Evolutionary conservation across 2,797 vertebrate genomes (phyloP), one percentile per base, ranked within the genome.

Genomic region (Girardinus metallicus): DNA sequence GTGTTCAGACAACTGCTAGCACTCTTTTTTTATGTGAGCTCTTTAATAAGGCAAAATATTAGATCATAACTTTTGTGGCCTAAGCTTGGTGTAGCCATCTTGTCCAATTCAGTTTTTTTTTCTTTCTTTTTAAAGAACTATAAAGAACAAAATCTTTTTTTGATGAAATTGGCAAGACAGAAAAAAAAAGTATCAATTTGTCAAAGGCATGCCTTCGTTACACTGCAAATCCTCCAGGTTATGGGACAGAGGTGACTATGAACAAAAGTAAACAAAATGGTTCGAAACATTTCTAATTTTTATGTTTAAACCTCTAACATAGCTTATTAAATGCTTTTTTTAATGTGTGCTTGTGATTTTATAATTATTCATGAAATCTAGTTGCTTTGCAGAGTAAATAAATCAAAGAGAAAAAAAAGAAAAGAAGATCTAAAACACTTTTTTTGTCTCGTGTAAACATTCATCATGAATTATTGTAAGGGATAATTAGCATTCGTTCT

Each of bases 401-500:
- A 26, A 23, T 23, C 1, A 68, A 23, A 68, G 3, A 39, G 31
- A 1, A 41, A 39, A 62, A 62, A 39, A 68, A 64, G 26, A 39
- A 62, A 62, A 39, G 41, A 64, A 1, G 0, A 39, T 21, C 18
- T 21, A 66, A 70, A 68, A 11, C 18, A 39, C 5, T 26, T 44
- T 21, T 26, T 15, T 66, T 66, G 29, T 5, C 21, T 3, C 12
- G 21, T 41, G 1, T 68, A 39, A 39, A 66, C 21, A 8, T 68
- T 68, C 9, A 41, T 41, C 21, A 13, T 68, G 4, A 41, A 41
- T 26, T 39, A 41, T 26, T 41, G 11, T 13, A 41, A 68, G 36
- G 36, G 26, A 71, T 31, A 44, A 78, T 77, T 29, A 74, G 21
- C 34, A 44, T 73, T 76, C 49, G 34, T 76, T 26, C 15, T 76